Conservation (phyloP, 2,113 vertebrate genomes). For the Caranx ignobilis region DNA sequence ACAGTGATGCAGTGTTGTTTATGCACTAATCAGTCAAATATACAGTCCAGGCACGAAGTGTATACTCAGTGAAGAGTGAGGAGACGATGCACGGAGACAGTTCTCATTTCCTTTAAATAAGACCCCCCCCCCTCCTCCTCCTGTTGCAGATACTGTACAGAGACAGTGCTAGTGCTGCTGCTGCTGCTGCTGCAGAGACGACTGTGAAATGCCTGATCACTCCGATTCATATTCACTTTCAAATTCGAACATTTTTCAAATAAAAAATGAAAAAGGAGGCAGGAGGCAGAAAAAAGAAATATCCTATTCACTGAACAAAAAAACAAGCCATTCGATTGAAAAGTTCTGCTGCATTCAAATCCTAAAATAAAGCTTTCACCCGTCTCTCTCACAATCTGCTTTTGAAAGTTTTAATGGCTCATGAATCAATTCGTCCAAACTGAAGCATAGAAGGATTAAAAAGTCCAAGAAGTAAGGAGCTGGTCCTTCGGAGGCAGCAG, state of each 20-base stretch:
- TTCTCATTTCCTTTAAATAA: background rate
- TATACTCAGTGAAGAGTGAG: background rate
- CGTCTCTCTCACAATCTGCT: constrained; percentile 34
- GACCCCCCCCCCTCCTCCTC: background rate
- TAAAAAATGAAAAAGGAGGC: background rate
- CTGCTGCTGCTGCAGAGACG: background rate
- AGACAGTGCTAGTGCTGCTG: background rate
- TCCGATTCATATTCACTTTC: constrained; percentile 33
- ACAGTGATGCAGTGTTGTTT: background rate
- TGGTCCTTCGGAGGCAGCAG: constrained; percentile 23
- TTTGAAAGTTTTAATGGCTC: constrained; percentile 48
- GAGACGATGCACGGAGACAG: background rate
- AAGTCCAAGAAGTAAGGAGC: constrained; percentile 26
- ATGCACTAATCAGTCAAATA: background rate
- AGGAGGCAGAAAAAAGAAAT: background rate
- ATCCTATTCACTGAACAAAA: background rate
- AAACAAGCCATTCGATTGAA: constrained; percentile 34
- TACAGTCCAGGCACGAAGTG: background rate
- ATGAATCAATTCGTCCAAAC: constrained; percentile 32
- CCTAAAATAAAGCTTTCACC: constrained; percentile 24
- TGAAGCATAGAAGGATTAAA: constrained; percentile 26
- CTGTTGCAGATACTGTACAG: background rate
- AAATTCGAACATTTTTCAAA: constrained; percentile 14
- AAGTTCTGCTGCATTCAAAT: constrained; percentile 35
- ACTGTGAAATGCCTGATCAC: constrained; percentile 27